Evolutionary conservation across 2,888 invertebrate species (phyloP), one percentile per base, ranked within the genome.

Genomic region (Itoplectis maculator): DNA sequence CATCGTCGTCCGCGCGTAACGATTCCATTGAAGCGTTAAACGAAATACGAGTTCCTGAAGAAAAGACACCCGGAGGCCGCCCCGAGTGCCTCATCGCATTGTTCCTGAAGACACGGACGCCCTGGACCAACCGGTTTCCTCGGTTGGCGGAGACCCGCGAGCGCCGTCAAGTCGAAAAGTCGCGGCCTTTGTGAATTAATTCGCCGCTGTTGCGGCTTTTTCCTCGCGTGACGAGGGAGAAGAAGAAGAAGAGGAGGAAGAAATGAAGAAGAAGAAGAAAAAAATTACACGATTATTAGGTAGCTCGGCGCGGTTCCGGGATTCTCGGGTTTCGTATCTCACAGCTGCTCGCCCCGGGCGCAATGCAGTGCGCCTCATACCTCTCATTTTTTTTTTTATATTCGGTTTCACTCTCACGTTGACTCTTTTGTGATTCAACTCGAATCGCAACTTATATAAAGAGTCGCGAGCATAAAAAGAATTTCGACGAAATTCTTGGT

Each of bases 291-390:
- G 70, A 56, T 45, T 45, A 45, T 29, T 42, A 9, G 45, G n/a
- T 11, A 45, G 70, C 42, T 37, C 40, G 63, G 59, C 15, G 59
- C 42, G 81, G 73, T 75, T 86, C 85, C 49, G 72, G 63, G 56
- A 76, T 84, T 85, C 88, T 89, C 88, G 80, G 85, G 86, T 88
- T 86, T 83, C 87, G 70, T 86, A 88, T 88, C 87, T 86, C 81
- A 83, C 90, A 90, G 90, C 90, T 90, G 90, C 84, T 82, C 70
- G 11, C 45, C 40, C 29, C 1, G 45, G n/a, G 23, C 15, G 45
- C 42, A 29, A 29, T 13, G 42, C 70, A 69, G 37, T 29, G 5
- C n/a, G 29, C 2, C 45, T 70, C 18, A 37, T 20, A 40, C 56
- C n/a, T n/a, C n/a, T n/a, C 4, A 56, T n/a, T 35, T 35, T 35